Percentiles rank a stretch among this genome's conserved stretches.
These are phyloP conservation scores for Australoheros scitulus DNA, from an alignment of 2,113 vertebrate genomes.

Conservation along the genomic window DNA sequence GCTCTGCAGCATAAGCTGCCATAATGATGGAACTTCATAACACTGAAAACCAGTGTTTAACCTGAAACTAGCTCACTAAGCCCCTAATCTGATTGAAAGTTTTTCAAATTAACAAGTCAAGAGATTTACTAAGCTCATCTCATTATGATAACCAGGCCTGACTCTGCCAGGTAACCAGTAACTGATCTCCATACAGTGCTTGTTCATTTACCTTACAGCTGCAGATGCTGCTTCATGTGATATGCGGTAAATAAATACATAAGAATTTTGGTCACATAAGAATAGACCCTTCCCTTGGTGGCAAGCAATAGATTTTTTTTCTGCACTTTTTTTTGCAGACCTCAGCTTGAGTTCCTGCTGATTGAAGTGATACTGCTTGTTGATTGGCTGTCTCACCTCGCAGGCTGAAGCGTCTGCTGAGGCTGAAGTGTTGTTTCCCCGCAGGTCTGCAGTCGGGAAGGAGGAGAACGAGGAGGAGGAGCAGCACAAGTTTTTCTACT, in stretches of 20 bases:
- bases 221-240: neutral
- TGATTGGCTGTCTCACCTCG: conserved; percentile 64
- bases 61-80: neutral
- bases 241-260: neutral
- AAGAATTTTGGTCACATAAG: neutral
- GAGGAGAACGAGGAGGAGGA: conserved; percentile 41
- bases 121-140: neutral
- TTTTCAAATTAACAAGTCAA: neutral
- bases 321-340: conserved; percentile 4
- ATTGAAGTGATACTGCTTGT: conserved; percentile 32
- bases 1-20: too few relatives aligned
- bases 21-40: too few relatives aligned
- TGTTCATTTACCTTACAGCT: neutral
- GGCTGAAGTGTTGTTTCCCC: conserved; percentile 51
- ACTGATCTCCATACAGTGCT: neutral
- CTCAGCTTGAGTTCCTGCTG: conserved; percentile 27
- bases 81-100: neutral
- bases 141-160: neutral
- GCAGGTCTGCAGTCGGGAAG: conserved; percentile 44
- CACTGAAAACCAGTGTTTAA: neutral
- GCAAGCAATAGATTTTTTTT: conserved; percentile 10
- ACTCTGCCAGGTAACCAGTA: neutral
- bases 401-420: conserved; percentile 44
- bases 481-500: conserved; percentile 49
- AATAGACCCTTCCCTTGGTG: neutral